Conservation (phyloP, 2,113 vertebrate genomes). For the Myodes glareolus region DNA sequence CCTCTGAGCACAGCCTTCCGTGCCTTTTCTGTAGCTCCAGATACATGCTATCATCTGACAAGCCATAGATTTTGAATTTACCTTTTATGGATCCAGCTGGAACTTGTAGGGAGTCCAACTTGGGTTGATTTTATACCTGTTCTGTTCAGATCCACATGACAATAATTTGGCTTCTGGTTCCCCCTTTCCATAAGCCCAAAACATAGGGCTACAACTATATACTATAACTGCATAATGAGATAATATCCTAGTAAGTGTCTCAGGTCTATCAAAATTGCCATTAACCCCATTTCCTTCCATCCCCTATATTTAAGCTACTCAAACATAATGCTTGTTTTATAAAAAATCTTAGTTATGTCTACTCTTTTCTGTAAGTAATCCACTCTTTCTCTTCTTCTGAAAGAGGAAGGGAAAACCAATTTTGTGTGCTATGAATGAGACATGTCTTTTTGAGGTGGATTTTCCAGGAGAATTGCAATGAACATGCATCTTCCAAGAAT, state of each 20-base stretch:
- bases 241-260: not conserved
- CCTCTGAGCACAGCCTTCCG: not conserved
- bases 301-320: not conserved
- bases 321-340: slow-evolving; percentile 22
- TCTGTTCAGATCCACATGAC: not conserved
- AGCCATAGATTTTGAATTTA: not conserved
- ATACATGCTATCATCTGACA: not conserved
- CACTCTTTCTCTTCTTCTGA: not conserved
- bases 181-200: not conserved
- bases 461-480: not conserved
- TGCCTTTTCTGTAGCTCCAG: not conserved
- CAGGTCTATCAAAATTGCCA: slow-evolving; percentile 14
- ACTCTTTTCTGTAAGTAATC: not conserved
- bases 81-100: not conserved
- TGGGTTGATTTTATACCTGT: not conserved
- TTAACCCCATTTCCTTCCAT: not conserved
- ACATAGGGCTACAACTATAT: not conserved
- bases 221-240: not conserved
- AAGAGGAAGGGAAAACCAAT: not conserved
- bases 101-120: not conserved
- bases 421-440: slow-evolving; percentile 1
- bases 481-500: slow-evolving; percentile 12
- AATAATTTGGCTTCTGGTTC: not conserved
- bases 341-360: not conserved
- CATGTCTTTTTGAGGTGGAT: not conserved